These are phyloP conservation scores for Tapera naevia DNA, from an alignment of 2,797 vertebrate species.

Conservation along the genomic window DNA sequence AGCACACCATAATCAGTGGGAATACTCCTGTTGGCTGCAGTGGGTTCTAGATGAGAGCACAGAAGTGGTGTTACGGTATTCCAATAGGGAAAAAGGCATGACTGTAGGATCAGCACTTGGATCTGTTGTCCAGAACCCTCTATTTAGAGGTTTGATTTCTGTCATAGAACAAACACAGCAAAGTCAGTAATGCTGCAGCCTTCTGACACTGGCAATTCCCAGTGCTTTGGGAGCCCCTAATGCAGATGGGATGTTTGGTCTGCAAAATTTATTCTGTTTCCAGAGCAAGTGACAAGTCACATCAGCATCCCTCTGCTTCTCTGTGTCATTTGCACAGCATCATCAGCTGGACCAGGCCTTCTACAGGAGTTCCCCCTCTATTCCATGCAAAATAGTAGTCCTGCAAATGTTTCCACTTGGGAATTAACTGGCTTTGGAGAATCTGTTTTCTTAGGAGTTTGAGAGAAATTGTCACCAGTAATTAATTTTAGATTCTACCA, in stretches of 20 bases:
- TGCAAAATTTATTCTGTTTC: neutral
- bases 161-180: neutral
- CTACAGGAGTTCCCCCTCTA: neutral
- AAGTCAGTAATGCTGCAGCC: rapidly evolving
- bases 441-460: neutral
- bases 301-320: neutral
- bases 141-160: neutral
- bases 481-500: neutral
- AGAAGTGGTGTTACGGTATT: neutral
- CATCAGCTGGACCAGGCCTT: neutral
- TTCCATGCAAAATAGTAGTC: neutral
- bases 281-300: neutral
- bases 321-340: neutral
- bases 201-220: neutral
- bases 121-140: neutral
- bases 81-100: neutral
- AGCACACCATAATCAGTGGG: neutral
- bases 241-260: neutral
- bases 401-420: neutral
- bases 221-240: neutral
- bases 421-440: neutral
- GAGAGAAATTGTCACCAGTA: neutral
- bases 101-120: neutral
- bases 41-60: neutral
- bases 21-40: neutral